Evolutionary conservation across 2,113 vertebrate genomes (phyloP), one percentile per base, ranked within the genome.

Genomic region (Gymnocephalus cernua): DNA sequence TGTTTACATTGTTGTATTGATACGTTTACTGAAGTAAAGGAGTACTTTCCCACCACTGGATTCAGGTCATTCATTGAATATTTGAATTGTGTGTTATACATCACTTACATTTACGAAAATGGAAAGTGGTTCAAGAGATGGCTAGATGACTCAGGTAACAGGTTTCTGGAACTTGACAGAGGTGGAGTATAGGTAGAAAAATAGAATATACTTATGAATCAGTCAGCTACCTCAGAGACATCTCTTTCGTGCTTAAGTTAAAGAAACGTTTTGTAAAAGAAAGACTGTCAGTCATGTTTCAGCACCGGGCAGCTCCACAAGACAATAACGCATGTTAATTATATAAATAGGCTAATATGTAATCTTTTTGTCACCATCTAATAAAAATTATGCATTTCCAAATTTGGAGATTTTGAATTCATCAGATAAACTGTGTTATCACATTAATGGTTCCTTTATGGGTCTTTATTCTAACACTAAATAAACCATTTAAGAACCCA

Each of bases 251-350:
- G 38, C 12, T 19, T 38, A 10, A 38, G 35, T 38, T 9, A 9
- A 38, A 23, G 9, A 23, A 48, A 32, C 16, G 3, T 61, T 23
- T 21, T 11, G 2, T 23, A 15, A 4, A 16, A 44, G 50, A 29
- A 9, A 56, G 25, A 23, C 56, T 16, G n/a, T 18, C 67, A 19
- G 59, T 38, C 25, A 23, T 13, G 15, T 75, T 74, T 80, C 69
- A 82, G 78, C 50, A 76, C 65, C 27, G 44, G 70, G 73, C 76
- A 80, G 76, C 85, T 51, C 58, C 63, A 32, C 45, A 32, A 16
- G 19, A 32, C 12, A 29, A n/a, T 9, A 57, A 19, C 29, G n/a
- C 9, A 73, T 23, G 11, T 27, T 19, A 44, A 54, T 16, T 32
- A n/a, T 57, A 76, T 57, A 57, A 66, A 77, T 45, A 76, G 6